phyloP scores from a whole-genome alignment of 2,113 vertebrate genomes.

The Oryzias curvinotus region DNA sequence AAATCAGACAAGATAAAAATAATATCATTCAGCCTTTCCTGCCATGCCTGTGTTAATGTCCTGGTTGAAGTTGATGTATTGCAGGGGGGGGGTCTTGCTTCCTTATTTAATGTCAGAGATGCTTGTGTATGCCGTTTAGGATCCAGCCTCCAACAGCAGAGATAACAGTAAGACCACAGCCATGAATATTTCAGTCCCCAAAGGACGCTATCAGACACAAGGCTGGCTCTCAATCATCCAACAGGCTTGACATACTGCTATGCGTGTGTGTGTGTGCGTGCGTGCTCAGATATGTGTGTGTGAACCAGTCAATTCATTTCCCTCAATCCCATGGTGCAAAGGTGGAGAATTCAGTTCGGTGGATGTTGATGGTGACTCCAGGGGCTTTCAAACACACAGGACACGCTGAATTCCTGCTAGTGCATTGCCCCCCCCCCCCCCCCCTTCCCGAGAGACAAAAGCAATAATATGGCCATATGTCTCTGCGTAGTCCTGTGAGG shows the following conservation, averaged over 20 bases:
- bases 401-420: constrained; percentile 39
- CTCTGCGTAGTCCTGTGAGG: constrained; percentile 32
- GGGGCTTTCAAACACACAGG: constrained; percentile 10
- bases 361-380: constrained; percentile 33
- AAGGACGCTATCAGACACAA: constrained; percentile 36
- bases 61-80: constrained; percentile 39
- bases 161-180: constrained; percentile 48
- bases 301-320: constrained; percentile 33
- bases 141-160: constrained; percentile 39
- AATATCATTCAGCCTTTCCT: constrained; percentile 27
- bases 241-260: constrained; percentile 40
- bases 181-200: constrained; percentile 59
- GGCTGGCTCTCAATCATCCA: constrained; percentile 57
- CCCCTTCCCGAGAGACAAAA: constrained; percentile 37
- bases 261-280: constrained; percentile 11
- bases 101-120: constrained; percentile 29
- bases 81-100: constrained; percentile 21
- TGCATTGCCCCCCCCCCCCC: constrained; percentile 30
- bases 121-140: constrained; percentile 5
- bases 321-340: constrained; percentile 32
- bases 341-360: constrained; percentile 36
- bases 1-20: not conserved
- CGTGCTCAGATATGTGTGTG: constrained; percentile 1
- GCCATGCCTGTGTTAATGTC: constrained; percentile 24
- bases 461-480: constrained; percentile 61